Base-by-base conservation (phyloP, 2,113 vertebrate genomes). In the Bagarius yarrelli region DNA sequence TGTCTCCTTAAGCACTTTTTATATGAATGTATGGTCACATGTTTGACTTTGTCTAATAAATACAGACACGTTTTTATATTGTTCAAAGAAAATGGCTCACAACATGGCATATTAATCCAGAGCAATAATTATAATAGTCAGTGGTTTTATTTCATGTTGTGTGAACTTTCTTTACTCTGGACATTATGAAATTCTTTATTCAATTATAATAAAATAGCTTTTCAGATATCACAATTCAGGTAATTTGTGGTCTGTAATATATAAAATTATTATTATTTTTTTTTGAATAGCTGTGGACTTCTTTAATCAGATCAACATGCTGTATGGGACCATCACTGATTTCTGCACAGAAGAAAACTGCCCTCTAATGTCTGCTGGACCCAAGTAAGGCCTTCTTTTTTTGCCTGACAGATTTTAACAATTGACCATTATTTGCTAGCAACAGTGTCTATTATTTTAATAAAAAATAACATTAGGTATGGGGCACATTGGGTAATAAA, bases 251-350 rank as follows among this genome's bases (percentile, higher is more conserved):
- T 72, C 66, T 5, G 32, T 32, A 80, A 76, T 81, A 21, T 61
- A n/a, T n/a, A 32, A 32, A n/a, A n/a, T 70, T 64, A n/a, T n/a
- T 47, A 47, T 11, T n/a, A 4, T 76, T 14, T 61, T 64, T 59
- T 70, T 50, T n/a, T 87, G 90, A 88, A 6, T 84, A 96, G 95
- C 95, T 87, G 95, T 95, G 0, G 95, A 96, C 88, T 96, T 96
- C 90, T 96, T 96, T 92, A 95, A 96, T 88, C 95, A 96, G 91
- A 95, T 96, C 89, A 96, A 96, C 56, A 95, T 96, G 95, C 93
- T 96, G 32, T 95, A 95, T 30, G 95, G 95, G 70, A 95, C 95
- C 81, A 95, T 96, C 67, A 96, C 94, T 0, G 95, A 96, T 83
- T 96, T 95, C 90, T 96, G 95, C 88, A 95, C 94, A 0, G 95